Conservation (phyloP, 2,113 vertebrate species). For the Vulpes ferrilata region DNA sequence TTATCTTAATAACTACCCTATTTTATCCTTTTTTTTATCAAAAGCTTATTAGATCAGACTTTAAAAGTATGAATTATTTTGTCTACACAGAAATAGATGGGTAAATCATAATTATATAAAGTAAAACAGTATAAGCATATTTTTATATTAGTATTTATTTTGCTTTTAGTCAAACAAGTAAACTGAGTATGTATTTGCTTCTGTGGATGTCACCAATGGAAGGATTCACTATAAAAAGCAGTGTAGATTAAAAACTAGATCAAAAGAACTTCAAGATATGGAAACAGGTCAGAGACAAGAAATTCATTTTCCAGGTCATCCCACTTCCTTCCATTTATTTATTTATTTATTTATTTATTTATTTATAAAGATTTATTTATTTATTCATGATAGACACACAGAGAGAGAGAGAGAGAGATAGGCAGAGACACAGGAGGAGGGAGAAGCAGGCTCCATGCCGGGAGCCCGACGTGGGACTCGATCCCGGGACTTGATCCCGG, state of each 20-base stretch:
- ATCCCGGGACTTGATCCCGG: no score
- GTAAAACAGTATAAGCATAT: neutral
- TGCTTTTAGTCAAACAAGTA: slow-evolving; percentile 35
- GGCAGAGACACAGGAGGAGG: no score
- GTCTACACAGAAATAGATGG: neutral
- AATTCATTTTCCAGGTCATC: slow-evolving; percentile 46
- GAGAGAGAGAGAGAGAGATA: no score
- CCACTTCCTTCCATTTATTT: neutral
- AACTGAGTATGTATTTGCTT: neutral
- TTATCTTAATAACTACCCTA: neutral
- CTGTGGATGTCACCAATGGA: neutral
- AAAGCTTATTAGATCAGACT: neutral
- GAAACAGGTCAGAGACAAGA: neutral
- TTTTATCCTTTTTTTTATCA: slow-evolving; percentile 17
- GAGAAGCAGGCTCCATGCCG: no score
- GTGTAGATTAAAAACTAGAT: slow-evolving; percentile 32
- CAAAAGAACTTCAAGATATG: neutral
- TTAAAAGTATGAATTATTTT: slow-evolving; percentile 50
- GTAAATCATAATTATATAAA: slow-evolving; percentile 33
- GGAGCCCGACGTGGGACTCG: no score
- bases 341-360: neutral
- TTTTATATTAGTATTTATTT: slow-evolving; percentile 44
- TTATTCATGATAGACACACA: no score
- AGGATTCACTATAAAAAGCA: neutral
- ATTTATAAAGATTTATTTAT: no score